Conservation (phyloP, 2,888 invertebrate species). For the Sarcophaga caerulescens region DNA sequence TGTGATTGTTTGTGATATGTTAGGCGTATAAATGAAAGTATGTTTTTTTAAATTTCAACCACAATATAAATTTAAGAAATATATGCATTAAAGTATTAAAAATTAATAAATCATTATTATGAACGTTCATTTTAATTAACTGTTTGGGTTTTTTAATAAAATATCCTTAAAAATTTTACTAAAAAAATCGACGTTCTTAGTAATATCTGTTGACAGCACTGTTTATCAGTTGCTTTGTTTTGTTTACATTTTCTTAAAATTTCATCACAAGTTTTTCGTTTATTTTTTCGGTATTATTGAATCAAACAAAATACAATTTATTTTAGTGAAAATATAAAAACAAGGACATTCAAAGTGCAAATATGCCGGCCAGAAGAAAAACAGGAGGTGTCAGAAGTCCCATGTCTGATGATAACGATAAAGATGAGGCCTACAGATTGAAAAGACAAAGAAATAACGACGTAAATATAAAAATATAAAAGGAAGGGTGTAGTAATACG, state of each 20-base stretch:
- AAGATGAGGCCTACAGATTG: constrained; percentile 75
- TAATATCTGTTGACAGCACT: neutral
- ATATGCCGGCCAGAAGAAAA: constrained; percentile 79
- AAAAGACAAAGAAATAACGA: constrained; percentile 80
- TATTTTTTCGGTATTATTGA: neutral
- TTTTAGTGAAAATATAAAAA: neutral
- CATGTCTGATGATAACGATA: constrained; percentile 73
- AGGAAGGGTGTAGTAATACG: too few relatives aligned
- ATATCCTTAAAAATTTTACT: neutral
- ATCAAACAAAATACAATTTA: neutral
- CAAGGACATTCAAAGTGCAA: constrained; percentile 46
- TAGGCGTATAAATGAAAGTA: too few relatives aligned
- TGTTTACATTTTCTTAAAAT: constrained; percentile 7
- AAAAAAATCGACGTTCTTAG: too few relatives aligned
- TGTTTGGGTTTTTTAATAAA: neutral
- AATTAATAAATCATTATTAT: too few relatives aligned
- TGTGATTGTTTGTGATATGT: neutral
- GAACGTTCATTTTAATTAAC: too few relatives aligned
- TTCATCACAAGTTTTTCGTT: constrained; percentile 1
- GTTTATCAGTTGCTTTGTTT: constrained; percentile 13
- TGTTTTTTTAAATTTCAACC: too few relatives aligned
- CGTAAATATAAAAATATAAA: constrained; percentile 71
- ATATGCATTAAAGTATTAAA: too few relatives aligned
- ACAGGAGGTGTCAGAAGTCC: constrained; percentile 71
- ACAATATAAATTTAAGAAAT: too few relatives aligned